Base-by-base conservation (phyloP, 2,797 vertebrate genomes). In the Etheostoma perlongum region DNA sequence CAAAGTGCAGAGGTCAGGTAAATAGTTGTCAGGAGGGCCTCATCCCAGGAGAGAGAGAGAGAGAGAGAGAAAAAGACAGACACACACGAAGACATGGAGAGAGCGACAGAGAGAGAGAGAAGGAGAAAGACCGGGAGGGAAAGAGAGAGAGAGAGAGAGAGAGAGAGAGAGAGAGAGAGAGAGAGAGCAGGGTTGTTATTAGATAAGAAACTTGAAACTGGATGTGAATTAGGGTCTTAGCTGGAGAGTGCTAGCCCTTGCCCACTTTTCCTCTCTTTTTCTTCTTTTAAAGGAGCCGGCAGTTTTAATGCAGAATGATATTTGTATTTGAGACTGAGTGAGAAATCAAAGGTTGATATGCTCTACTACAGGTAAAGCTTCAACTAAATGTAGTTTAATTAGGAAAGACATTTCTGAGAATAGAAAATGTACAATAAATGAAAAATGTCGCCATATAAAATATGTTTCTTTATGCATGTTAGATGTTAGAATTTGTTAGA, bases 1-100 rank as follows among this genome's bases (percentile, higher is more conserved):
- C 51, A 44, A 49, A 82, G 91, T 19, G 92, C 90, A 87, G 70
- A 87, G 89, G 89, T 89, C 89, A 91, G 85, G 89, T 74, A 92
- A 93, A 92, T 92, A 90, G 87, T 90, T 90, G 86, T 92, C 68
- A 60, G 78, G 72, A 66, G 74, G 73, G 82, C 83, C 83, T 73
- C 70, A n/a, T 91, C 89, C 81, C 89, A 15, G 5, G 42, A 44
- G 42, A 44, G 42, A 53, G 60, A 81, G 79, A 67, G 69, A 53
- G 12, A 21, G 2, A 15, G 60, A 81, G 79, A 67, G 69, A 53
- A 9, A 21, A 1, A 15, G 18, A 51, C 8, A 36, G 8, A 36
- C 33, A 9, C 33, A 36, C 33, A 36, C 12, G 18, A 14, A 52
- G 64, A 81, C 74, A 77, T 67, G 44, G 19, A 27, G 4, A 30